phyloP scores from a whole-genome alignment of 2,797 vertebrate species.

The Lagocephalus sceleratus region DNA sequence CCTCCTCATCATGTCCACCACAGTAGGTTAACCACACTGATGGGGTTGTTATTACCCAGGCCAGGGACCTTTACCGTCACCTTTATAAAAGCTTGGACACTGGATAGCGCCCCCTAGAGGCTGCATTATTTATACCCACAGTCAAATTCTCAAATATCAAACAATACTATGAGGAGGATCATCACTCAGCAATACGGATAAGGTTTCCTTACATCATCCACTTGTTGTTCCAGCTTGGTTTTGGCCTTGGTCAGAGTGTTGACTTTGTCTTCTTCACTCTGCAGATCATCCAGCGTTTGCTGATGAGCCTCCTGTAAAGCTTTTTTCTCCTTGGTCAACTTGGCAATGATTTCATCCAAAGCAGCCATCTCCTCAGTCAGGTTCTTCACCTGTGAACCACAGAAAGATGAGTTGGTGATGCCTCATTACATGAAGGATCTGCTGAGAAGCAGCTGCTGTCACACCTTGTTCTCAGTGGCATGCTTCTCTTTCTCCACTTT shows the following conservation, averaged over 20 bases:
- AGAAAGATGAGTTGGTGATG: too few relatives aligned
- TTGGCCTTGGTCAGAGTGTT: conserved; percentile 84
- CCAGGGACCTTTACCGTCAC: too few relatives aligned
- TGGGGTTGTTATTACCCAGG: too few relatives aligned
- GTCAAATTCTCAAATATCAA: too few relatives aligned
- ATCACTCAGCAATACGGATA: not conserved
- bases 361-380: conserved; percentile 84
- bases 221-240: conserved; percentile 84
- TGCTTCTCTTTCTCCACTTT: conserved; percentile 90
- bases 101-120: too few relatives aligned
- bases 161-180: not conserved
- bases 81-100: too few relatives aligned
- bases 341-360: conserved; percentile 80
- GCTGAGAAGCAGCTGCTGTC: too few relatives aligned
- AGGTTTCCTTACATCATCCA: conserved; percentile 80
- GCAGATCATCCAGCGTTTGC: conserved; percentile 84
- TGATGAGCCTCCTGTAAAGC: conserved; percentile 85
- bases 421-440: too few relatives aligned
- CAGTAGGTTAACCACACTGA: too few relatives aligned
- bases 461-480: conserved; percentile 85
- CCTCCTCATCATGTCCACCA: too few relatives aligned
- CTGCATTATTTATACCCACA: too few relatives aligned
- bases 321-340: conserved; percentile 85
- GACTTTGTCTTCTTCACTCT: conserved; percentile 87
- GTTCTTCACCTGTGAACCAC: conserved; percentile 79